Evolutionary conservation across 2,797 vertebrate genomes (phyloP).

Genomic region (Spea hammondii): DNA sequence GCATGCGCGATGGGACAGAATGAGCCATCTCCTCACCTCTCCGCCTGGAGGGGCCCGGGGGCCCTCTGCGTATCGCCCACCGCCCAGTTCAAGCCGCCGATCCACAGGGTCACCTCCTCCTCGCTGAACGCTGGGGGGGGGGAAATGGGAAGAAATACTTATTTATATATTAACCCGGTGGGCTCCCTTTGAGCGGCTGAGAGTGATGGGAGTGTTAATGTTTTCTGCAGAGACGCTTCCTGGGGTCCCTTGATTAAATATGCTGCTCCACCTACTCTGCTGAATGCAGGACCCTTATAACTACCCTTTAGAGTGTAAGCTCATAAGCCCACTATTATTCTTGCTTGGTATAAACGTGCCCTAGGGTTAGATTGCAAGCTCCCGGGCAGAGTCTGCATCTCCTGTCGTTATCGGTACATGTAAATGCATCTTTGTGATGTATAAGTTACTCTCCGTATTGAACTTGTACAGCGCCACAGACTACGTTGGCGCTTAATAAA

Average conservation of each 20-base stretch:
- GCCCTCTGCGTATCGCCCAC: slow-evolving; percentile 74
- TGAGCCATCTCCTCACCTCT: slow-evolving; percentile 67
- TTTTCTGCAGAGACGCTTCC: not conserved
- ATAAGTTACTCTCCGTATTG: too few species aligned
- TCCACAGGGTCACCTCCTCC: slow-evolving; percentile 82
- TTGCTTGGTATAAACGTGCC: too few species aligned
- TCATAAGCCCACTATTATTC: too few species aligned
- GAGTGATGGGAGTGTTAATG: not conserved
- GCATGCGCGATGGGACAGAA: not conserved
- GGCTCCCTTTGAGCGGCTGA: not conserved
- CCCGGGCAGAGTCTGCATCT: too few species aligned
- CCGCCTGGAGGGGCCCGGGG: slow-evolving; percentile 72
- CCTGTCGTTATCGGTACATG: too few species aligned
- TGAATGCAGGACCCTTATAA: too few species aligned
- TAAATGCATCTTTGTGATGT: too few species aligned
- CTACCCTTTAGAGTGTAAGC: too few species aligned
- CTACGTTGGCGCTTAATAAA: too few species aligned
- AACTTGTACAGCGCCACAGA: too few species aligned
- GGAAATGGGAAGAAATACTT: not conserved
- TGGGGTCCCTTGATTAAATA: not conserved
- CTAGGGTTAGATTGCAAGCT: too few species aligned
- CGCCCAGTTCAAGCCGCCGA: slow-evolving; percentile 79
- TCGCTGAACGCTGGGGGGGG: slow-evolving; percentile 75
- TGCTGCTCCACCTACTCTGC: too few species aligned
- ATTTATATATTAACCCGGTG: not conserved